These are phyloP conservation scores for Oreotrochilus melanogaster DNA, from an alignment of 2,113 vertebrate species.

Conservation along the genomic window DNA sequence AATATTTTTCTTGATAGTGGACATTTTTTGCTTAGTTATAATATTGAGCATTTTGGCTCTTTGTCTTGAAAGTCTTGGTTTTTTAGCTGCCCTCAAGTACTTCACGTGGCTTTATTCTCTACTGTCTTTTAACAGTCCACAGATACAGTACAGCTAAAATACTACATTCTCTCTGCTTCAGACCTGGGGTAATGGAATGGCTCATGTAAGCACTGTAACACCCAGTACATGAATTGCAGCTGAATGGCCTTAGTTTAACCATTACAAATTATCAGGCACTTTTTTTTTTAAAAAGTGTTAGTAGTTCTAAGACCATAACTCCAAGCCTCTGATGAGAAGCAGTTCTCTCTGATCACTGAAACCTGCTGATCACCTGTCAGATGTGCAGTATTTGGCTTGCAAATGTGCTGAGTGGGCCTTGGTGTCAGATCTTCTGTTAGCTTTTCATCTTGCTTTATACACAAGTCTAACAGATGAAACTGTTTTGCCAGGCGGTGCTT, in stretches of 20 bases:
- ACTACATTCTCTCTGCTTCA: neutral
- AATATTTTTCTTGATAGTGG: neutral
- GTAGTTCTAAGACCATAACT: constrained; percentile 46
- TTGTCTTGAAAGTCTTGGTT: neutral
- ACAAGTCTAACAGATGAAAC: neutral
- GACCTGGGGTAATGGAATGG: neutral
- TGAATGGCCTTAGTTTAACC: neutral
- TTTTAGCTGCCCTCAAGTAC: neutral
- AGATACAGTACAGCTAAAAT: neutral
- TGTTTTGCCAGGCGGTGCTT: neutral
- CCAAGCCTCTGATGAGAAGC: constrained; percentile 70
- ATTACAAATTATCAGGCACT: constrained; percentile 12
- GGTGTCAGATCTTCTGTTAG: neutral
- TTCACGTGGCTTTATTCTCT: neutral
- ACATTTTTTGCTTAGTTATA: neutral
- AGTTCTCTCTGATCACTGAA: constrained; percentile 32
- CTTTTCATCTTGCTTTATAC: constrained; percentile 16
- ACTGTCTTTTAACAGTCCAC: neutral
- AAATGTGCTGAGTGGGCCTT: constrained; percentile 35
- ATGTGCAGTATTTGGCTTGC: constrained; percentile 44
- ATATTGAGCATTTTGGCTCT: neutral
- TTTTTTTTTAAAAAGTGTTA: neutral
- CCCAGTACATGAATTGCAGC: neutral
- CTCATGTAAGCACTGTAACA: neutral
- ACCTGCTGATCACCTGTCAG: constrained; percentile 29